Evolutionary conservation across 2,113 vertebrate species (phyloP), one percentile per base, ranked within the genome.

Genomic region (Perca fluviatilis): DNA sequence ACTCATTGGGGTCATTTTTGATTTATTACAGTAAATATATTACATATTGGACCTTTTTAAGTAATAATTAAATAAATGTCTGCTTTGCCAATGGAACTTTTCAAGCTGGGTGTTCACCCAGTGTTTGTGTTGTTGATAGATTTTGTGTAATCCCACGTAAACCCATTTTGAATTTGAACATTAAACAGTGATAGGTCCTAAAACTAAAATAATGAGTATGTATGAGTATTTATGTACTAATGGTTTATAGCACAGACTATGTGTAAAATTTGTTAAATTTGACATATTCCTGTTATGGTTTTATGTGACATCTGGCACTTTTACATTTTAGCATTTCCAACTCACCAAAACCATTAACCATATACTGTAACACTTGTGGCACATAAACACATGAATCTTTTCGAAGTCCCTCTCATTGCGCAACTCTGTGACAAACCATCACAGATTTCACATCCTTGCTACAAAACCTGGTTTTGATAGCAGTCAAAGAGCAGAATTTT

Each of bases 401-500:
- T 51, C 0, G 5, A 27, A 18, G 8, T 56, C n/a, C 54, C 30
- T 73, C 27, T 2, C 15, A 30, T 49, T 15, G 15, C 68, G 11
- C 43, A 64, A 5, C 33, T 43, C 30, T 51, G 40, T 77, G 58
- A 82, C 36, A 79, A 71, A 74, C 65, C 79, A 49, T 68, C 66
- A 76, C 56, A 66, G 49, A 60, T 73, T 62, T 50, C 43, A 70
- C 27, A 63, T 53, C 56, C 43, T 60, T 67, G 13, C 50, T 30
- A 53, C 49, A 72, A 47, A 84, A 76, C 56, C 25, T 40, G 23
- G 70, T 69, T 79, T 74, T 74, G 49, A 75, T 57, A 83, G 43
- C 63, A 77, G 25, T 75, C 43, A 78, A 71, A 70, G 54, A 82
- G 54, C 53, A 57, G 30, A 46, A 60, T 82, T 65, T 80, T 11